Evolutionary conservation across 1,140 invertebrate genomes (phyloP).

Genomic region (Pectinophora gossypiella): DNA sequence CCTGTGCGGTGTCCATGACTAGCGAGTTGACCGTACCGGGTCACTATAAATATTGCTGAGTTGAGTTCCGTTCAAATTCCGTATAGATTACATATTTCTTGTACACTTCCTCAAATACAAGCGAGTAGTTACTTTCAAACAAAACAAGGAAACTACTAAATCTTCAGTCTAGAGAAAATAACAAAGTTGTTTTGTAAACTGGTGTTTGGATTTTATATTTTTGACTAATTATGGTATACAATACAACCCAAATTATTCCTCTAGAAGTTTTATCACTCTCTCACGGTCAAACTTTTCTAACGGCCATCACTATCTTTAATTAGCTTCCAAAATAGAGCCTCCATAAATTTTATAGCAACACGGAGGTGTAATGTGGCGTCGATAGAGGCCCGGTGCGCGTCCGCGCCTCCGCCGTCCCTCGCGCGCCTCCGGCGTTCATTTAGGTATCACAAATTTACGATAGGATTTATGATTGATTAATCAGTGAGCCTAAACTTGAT

Average conservation of each 20-base stretch:
- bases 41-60: constrained; percentile 35
- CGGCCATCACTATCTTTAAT: constrained; percentile 55
- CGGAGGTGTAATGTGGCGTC: constrained; percentile 28
- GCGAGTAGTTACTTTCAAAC: background rate
- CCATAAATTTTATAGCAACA: constrained; percentile 59
- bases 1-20: constrained; percentile 12
- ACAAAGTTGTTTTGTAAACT: too few relatives aligned
- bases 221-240: constrained; percentile 26
- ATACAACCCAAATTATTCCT: constrained; percentile 30
- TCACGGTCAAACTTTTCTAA: constrained; percentile 50
- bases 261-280: constrained; percentile 51
- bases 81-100: constrained; percentile 18
- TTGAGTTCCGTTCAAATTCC: constrained; percentile 31
- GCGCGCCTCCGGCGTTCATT: constrained; percentile 22
- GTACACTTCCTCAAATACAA: background rate
- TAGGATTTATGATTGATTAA: constrained; percentile 45
- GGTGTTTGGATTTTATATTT: background rate
- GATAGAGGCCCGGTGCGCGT: constrained; percentile 8
- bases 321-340: constrained; percentile 57
- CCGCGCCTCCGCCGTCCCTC: background rate
- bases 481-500: constrained; percentile 32
- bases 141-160: too few relatives aligned
- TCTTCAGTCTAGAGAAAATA: too few relatives aligned
- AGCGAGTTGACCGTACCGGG: constrained; percentile 26
- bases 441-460: constrained; percentile 40